A percentile compares a stretch with the other conserved stretches of the same genome.
phyloP scores from a whole-genome alignment of 2,888 invertebrate genomes.

The Carabus problematicus region DNA sequence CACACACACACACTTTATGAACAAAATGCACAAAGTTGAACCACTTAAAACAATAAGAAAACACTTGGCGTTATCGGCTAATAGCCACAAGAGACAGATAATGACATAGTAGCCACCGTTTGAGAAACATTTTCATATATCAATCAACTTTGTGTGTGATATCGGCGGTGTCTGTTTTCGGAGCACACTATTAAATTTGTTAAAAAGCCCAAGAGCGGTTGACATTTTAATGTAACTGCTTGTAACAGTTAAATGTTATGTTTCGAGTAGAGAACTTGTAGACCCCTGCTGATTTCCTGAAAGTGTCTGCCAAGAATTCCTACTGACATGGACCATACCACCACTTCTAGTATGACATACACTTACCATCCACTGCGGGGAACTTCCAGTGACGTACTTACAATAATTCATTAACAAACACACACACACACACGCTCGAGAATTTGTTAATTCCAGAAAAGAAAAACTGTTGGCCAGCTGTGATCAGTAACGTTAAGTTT shows the following conservation, averaged over 20 bases:
- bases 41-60: no score
- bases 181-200: not conserved
- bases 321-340: conserved; percentile 38
- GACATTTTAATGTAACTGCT: conserved; percentile 34
- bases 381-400: no score
- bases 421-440: no score
- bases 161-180: conserved; percentile 2
- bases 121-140: conserved; percentile 22
- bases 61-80: not conserved
- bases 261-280: conserved; percentile 23
- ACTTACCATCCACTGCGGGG: no score
- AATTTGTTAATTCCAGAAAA: no score
- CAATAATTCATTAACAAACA: no score
- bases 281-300: conserved; percentile 37
- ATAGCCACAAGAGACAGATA: conserved; percentile 1
- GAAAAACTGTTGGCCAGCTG: no score
- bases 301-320: conserved; percentile 40
- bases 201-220: conserved; percentile 6
- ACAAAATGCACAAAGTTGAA: no score
- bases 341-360: not conserved
- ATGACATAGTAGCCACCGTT: conserved; percentile 13
- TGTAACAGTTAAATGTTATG: conserved; percentile 8
- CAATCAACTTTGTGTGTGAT: conserved; percentile 4
- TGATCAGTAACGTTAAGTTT: no score
- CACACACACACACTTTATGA: no score